Conservation (phyloP, 2,113 vertebrate species). For the Miniopterus natalensis region DNA sequence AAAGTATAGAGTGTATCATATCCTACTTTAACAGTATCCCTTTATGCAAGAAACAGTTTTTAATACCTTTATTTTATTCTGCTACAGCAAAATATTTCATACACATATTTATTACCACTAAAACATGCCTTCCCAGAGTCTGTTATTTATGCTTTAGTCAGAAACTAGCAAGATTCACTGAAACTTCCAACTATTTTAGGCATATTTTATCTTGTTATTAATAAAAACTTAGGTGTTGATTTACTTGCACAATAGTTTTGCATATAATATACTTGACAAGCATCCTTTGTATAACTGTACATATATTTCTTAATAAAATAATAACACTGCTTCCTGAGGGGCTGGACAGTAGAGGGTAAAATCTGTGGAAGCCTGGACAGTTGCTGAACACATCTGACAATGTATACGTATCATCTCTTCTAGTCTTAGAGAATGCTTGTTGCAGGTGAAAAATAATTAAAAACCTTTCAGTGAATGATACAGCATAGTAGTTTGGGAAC, state of each 20-base stretch:
- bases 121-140: background rate
- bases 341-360: background rate
- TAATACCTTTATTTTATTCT: constrained; percentile 9
- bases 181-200: constrained; percentile 35
- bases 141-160: background rate
- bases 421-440: background rate
- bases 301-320: constrained; percentile 20
- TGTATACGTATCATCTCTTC: background rate
- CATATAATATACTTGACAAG: background rate
- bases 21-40: background rate
- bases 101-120: background rate
- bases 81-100: background rate
- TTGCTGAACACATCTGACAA: background rate
- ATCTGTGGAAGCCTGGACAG: background rate
- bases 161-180: constrained; percentile 36
- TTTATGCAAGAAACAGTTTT: background rate
- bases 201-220: constrained; percentile 24
- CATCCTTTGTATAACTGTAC: constrained; percentile 12
- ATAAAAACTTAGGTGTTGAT: constrained; percentile 42
- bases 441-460: background rate
- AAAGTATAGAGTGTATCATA: background rate
- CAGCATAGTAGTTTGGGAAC: background rate
- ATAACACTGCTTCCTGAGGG: background rate
- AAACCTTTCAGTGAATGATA: background rate
- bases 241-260: constrained; percentile 16